A percentile compares a stretch with the other conserved stretches of the same genome.
phyloP scores from a whole-genome alignment of 2,888 invertebrate species.

The Macaria liturata region DNA sequence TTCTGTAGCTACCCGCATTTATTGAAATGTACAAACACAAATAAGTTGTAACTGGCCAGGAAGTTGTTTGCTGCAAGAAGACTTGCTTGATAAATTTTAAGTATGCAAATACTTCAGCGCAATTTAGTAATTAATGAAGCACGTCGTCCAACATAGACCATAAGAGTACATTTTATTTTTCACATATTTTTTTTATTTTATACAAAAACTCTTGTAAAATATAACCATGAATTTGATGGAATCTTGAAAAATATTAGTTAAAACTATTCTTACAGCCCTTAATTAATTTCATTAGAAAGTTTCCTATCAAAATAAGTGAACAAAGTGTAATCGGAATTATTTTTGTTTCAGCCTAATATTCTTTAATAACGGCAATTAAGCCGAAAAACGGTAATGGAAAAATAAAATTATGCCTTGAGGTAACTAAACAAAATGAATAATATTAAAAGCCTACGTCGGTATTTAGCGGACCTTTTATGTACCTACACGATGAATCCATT shows the following conservation, averaged over 20 bases:
- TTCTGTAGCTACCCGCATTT: background rate
- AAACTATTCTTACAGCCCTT: conserved; percentile 2
- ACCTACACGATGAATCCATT: conserved; percentile 25
- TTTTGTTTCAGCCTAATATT: conserved; percentile 41
- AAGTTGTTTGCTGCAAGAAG: no score
- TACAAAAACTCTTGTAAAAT: no score
- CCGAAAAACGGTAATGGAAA: conserved; percentile 54
- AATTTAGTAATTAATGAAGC: no score
- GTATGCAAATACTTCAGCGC: no score
- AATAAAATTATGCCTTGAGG: conserved; percentile 52
- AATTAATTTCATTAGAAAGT: conserved; percentile 20
- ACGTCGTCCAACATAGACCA: no score
- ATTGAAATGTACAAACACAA: conserved; percentile 1
- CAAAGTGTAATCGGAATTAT: conserved; percentile 36
- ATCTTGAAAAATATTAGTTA: no score
- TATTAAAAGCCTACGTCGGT: conserved; percentile 31
- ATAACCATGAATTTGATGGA: no score
- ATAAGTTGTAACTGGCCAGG: background rate
- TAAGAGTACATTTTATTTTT: no score
- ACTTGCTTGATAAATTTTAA: no score
- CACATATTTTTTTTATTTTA: no score
- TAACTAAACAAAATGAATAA: conserved; percentile 42
- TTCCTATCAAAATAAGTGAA: conserved; percentile 38
- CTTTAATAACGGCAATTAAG: conserved; percentile 55
- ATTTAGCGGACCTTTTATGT: conserved; percentile 32